Evolutionary conservation across 1,140 invertebrate species (phyloP).

Genomic region (Contarinia nasturtii): DNA sequence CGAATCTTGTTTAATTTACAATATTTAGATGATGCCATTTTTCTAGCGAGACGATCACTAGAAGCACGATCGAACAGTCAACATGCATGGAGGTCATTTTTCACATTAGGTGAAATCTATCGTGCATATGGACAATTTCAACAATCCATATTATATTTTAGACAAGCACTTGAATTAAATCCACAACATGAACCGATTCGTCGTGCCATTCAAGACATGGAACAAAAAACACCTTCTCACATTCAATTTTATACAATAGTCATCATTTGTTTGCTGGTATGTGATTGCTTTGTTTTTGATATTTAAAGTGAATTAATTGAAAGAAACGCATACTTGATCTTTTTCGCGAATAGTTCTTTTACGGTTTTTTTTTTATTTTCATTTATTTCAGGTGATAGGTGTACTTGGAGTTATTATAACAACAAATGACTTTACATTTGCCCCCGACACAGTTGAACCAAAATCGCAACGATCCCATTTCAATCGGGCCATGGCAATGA

Average conservation of each 20-base stretch:
- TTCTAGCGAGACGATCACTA: conserved; percentile 39
- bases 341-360: background rate
- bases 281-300: conserved; percentile 7
- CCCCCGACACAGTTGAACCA: conserved; percentile 33
- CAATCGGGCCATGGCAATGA: conserved; percentile 70
- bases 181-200: conserved; percentile 64
- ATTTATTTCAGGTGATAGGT: conserved; percentile 39
- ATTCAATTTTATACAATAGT: conserved; percentile 65
- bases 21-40: conserved; percentile 75
- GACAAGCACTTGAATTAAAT: conserved; percentile 59
- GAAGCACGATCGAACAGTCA: conserved; percentile 61
- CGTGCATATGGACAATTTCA: conserved; percentile 68
- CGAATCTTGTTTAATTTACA: conserved; percentile 66
- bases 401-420: conserved; percentile 64
- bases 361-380: background rate
- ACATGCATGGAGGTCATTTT: conserved; percentile 78
- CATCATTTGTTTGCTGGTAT: conserved; percentile 67
- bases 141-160: conserved; percentile 61
- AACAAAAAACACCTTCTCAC: conserved; percentile 42
- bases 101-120: conserved; percentile 67
- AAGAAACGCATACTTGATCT: background rate
- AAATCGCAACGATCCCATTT: conserved; percentile 60
- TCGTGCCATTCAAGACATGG: conserved; percentile 56
- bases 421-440: conserved; percentile 31
- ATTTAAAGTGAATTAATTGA: background rate